A percentile compares a stretch with the other conserved stretches of the same genome.
These are phyloP conservation scores for Ladona fulva DNA, from an alignment of 1,140 invertebrate genomes.

Conservation along the genomic window DNA sequence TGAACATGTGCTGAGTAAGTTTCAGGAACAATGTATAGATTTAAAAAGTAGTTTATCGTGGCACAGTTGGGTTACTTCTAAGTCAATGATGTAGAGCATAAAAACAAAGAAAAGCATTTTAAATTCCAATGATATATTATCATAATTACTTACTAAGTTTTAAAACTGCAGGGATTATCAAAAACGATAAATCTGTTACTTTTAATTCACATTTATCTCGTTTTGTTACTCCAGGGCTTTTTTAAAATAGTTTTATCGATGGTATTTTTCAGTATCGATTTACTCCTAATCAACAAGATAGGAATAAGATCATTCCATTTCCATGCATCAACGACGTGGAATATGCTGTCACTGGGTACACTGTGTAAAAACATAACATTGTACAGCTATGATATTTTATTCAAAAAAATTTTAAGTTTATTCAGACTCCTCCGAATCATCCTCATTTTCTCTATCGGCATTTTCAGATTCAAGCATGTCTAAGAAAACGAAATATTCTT, in stretches of 20 bases:
- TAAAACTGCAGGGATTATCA: no score
- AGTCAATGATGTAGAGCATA: no score
- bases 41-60: no score
- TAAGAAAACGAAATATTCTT: neutral
- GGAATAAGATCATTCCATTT: neutral
- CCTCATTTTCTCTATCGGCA: neutral
- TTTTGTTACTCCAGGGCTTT: no score
- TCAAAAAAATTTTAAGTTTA: neutral
- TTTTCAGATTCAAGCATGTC: neutral
- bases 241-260: neutral
- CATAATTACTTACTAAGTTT: no score
- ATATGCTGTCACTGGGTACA: neutral
- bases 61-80: no score
- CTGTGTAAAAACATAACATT: neutral
- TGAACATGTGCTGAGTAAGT: no score
- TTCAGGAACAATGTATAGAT: no score
- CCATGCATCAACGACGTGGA: neutral
- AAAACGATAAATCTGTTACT: no score
- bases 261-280: neutral
- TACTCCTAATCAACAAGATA: neutral
- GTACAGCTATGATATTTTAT: neutral
- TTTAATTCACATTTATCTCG: no score
- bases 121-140: no score
- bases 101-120: no score
- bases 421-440: neutral